Evolutionary conservation across 2,797 vertebrate genomes (phyloP).

Genomic region (Poeciliopsis infans): DNA sequence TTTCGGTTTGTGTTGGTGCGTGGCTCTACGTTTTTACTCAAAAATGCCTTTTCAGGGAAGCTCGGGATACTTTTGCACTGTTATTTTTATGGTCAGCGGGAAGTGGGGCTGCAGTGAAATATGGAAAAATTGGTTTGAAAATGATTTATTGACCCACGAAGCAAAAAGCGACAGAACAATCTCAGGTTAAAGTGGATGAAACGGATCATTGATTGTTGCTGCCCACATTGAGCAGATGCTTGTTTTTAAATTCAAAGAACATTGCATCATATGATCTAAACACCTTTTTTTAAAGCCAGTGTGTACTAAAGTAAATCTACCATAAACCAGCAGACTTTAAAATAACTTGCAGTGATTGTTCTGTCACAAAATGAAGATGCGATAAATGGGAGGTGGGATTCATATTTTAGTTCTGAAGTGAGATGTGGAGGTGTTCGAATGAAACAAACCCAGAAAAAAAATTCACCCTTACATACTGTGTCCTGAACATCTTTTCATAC

Average conservation of each 20-base stretch:
- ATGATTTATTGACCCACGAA: constrained; percentile 8
- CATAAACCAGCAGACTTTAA: neutral
- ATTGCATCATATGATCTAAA: neutral
- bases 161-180: constrained; percentile 13
- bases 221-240: neutral
- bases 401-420: neutral
- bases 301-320: neutral
- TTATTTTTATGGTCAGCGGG: constrained; percentile 17
- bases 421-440: neutral
- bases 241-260: neutral
- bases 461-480: neutral
- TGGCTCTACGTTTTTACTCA: constrained; percentile 21
- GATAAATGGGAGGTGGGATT: neutral
- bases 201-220: neutral
- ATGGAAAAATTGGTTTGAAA: constrained; percentile 25
- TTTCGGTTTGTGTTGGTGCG: constrained; percentile 14
- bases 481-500: neutral
- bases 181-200: constrained; percentile 3
- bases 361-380: neutral
- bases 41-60: constrained; percentile 27
- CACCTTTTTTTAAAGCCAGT: neutral
- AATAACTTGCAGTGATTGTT: constrained; percentile 1
- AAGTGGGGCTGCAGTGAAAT: constrained; percentile 22
- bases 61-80: constrained; percentile 24
- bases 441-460: neutral